These are phyloP conservation scores for Nasonia oneida DNA, from an alignment of 2,888 invertebrate species.

Conservation along the genomic window DNA sequence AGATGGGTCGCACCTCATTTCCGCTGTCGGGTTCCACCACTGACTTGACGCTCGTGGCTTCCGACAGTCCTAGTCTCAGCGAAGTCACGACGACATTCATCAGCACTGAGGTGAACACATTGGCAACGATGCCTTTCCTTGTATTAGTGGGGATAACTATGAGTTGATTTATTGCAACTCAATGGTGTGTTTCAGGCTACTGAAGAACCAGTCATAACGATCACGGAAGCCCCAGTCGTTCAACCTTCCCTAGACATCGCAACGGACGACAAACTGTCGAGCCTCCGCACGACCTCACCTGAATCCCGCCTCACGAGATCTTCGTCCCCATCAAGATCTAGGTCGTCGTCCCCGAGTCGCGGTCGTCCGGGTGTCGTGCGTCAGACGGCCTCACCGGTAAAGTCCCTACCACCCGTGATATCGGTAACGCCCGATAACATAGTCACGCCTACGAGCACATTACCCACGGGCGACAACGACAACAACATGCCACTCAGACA, in stretches of 20 bases:
- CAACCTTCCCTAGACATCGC: background rate
- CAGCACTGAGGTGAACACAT: constrained; percentile 27
- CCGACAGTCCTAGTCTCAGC: constrained; percentile 33
- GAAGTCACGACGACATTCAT: constrained; percentile 18
- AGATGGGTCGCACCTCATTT: constrained; percentile 46
- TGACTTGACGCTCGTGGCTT: constrained; percentile 43
- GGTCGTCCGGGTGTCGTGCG: constrained; percentile 63
- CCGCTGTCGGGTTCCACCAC: constrained; percentile 39
- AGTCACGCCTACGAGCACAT: constrained; percentile 58
- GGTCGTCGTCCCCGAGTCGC: constrained; percentile 67
- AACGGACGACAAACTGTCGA: background rate
- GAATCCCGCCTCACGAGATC: constrained; percentile 44
- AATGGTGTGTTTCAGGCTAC: constrained; percentile 13
- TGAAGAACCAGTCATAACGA: constrained; percentile 25
- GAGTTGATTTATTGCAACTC: background rate
- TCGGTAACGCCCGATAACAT: constrained; percentile 75
- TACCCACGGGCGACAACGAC: constrained; percentile 5
- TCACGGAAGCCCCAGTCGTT: constrained; percentile 17
- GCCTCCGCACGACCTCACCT: background rate
- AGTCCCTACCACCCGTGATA: constrained; percentile 75
- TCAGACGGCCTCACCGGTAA: constrained; percentile 76
- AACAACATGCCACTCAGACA: constrained; percentile 47
- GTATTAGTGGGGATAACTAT: background rate
- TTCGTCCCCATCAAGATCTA: constrained; percentile 64
- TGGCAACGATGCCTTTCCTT: background rate